These are phyloP conservation scores for Ctenomys sociabilis DNA, from an alignment of 2,113 vertebrate species.

Conservation along the genomic window DNA sequence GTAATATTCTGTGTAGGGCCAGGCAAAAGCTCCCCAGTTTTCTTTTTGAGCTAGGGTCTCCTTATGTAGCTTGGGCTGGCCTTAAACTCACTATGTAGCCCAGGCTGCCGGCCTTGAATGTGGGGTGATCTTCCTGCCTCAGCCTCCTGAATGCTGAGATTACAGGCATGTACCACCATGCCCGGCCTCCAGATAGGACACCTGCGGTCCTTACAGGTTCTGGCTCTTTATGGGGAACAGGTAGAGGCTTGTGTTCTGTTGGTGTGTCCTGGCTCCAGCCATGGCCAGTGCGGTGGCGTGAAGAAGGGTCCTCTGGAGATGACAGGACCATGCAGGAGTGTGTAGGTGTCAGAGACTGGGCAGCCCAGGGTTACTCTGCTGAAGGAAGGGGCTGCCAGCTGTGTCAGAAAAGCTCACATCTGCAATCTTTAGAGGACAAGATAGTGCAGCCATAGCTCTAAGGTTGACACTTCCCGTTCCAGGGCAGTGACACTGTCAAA, in stretches of 20 bases:
- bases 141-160: not conserved
- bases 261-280: not conserved
- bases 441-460: not conserved
- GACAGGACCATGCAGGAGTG: rapidly evolving
- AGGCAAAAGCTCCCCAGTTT: not conserved
- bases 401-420: not conserved
- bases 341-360: not conserved
- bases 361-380: not conserved
- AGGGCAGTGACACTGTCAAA: not conserved
- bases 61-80: not conserved
- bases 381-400: not conserved
- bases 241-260: not conserved
- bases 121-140: not conserved
- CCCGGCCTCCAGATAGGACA: not conserved
- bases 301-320: not conserved
- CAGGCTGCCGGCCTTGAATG: not conserved
- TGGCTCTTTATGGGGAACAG: not conserved
- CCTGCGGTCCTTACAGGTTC: not conserved
- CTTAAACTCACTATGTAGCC: not conserved
- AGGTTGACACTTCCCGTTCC: not conserved
- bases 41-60: not conserved
- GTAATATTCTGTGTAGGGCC: not conserved
- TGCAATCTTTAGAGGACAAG: not conserved
- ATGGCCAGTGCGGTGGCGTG: not conserved
- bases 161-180: not conserved